Base-by-base conservation (phyloP, 2,888 invertebrate genomes). In the Polydrusus cervinus region DNA sequence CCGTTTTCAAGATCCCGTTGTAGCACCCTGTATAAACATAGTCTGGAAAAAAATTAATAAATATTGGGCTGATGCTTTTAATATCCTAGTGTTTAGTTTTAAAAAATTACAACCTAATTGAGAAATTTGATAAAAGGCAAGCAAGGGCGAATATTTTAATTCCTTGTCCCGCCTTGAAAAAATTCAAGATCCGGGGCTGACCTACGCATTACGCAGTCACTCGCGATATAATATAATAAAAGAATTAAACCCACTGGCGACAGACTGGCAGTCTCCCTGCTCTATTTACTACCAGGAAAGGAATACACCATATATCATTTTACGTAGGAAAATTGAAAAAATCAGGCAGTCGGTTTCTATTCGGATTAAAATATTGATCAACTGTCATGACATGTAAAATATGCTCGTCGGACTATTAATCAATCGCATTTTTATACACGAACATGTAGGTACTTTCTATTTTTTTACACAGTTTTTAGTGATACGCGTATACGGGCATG, bases 361-460 rank as follows among this genome's bases (percentile, higher is more conserved):
- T 53, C 30, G 30, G 30, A 53, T 53, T 53, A 25, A 53, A 25
- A 53, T 53, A 53, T 53, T 53, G 53, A 53, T 53, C 53, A 53
- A 53, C 25, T 30, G 53, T 53, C 53, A 53, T n/a, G 25, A 34
- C 34, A 34, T 30, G 10, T 53, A 53, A 30, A 25, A 20, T 53
- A 53, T 53, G 13, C 20, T 30, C 53, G n/a, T 25, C 25, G n/a
- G 30, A 30, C 25, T n/a, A 53, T 53, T 25, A 53, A 53, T 53
- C 53, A 53, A 53, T 8, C 16, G 25, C 53, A 13, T 30, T 53
- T 53, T 53, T 25, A n/a, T 53, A n/a, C 13, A 30, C 25, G 10
- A 51, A 51, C n/a, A 43, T 51, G 51, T 25, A 53, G 30, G 14
- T 45, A 65, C 65, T 65, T 65, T 65, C 49, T 47, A 49, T 65